Evolutionary conservation across 2,888 invertebrate genomes (phyloP), one percentile per base, ranked within the genome.

Genomic region (Atrina japonica): DNA sequence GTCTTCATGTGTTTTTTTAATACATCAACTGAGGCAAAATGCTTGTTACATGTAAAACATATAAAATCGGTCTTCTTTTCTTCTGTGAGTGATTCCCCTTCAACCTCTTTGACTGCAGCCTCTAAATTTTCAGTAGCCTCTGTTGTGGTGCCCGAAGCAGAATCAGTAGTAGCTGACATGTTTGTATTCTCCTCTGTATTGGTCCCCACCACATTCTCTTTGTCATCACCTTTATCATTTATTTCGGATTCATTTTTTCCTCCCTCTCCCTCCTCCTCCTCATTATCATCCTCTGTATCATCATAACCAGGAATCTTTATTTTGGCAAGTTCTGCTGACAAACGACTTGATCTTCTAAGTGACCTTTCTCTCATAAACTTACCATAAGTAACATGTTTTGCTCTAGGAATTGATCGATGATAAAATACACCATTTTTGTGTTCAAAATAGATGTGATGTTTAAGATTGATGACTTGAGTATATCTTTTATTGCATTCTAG

Each of bases 1-100:
- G 23, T 35, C 21, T 23, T 56, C 56, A 56, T 56, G 56, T 56
- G 56, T 11, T 23, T 35, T 21, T 56, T 40, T 35, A 56, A 40
- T 7, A 40, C 21, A 18, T 56, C 40, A 14, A 56, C 16, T 3
- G 35, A 23, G 14, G 40, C 6, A 14, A 35, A 56, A 21, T 40
- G 35, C 2, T 40, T 25, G 14, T 56, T 56, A 21, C 56, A 56
- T 6, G 56, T 56, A 7, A 35, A 16, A 16, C 56, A 56, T 9
- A 23, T 35, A 21, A 40, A 56, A 21, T 35, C 11, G 5, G 35
- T 35, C 5, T n/a, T n/a, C n/a, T n/a, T n/a, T n/a, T 29, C 35
- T 53, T 16, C 53, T 56, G n/a, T 35, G 40, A 21, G 56, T 27
- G 56, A 23, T 23, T 23, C 56, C 35, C 56, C 40, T 56, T 2